Conservation (phyloP, 2,888 invertebrate species). For the Torymus aiolomorphi region DNA sequence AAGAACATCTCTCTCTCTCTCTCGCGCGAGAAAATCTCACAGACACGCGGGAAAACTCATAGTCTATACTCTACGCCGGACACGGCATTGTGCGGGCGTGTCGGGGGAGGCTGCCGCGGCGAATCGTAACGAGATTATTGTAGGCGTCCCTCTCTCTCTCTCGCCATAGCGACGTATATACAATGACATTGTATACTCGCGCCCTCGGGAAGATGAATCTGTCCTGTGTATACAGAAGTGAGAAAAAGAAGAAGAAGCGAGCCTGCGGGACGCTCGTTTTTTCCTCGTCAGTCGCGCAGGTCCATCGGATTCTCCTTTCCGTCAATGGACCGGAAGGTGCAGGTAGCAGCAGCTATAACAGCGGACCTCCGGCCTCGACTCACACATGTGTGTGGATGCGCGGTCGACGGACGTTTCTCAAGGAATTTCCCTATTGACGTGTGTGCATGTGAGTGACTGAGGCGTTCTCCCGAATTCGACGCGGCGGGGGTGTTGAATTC, state of each 20-base stretch:
- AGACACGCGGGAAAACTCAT: constrained; percentile 58
- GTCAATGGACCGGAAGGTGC: constrained; percentile 65
- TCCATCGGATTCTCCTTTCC: constrained; percentile 3
- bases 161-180: too few relatives aligned
- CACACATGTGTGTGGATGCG: too few relatives aligned
- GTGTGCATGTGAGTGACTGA: too few relatives aligned
- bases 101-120: constrained; percentile 11
- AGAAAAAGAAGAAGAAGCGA: neutral
- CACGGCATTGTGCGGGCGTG: too few relatives aligned
- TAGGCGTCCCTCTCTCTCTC: constrained; percentile 64
- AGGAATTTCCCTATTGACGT: too few relatives aligned
- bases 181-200: neutral
- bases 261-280: constrained; percentile 49
- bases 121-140: constrained; percentile 74
- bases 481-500: too few relatives aligned
- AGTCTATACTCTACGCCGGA: neutral
- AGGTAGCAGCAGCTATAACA: constrained; percentile 54
- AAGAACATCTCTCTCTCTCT: constrained; percentile 42
- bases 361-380: constrained; percentile 27
- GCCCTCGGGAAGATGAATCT: constrained; percentile 42
- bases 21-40: constrained; percentile 63
- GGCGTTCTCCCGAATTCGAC: too few relatives aligned
- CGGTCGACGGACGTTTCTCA: too few relatives aligned
- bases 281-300: constrained; percentile 39
- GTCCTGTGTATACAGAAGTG: constrained; percentile 19